These are phyloP conservation scores for Micromussa lordhowensis DNA, from an alignment of 92 coral and sea anemone species.

Conservation along the genomic window DNA sequence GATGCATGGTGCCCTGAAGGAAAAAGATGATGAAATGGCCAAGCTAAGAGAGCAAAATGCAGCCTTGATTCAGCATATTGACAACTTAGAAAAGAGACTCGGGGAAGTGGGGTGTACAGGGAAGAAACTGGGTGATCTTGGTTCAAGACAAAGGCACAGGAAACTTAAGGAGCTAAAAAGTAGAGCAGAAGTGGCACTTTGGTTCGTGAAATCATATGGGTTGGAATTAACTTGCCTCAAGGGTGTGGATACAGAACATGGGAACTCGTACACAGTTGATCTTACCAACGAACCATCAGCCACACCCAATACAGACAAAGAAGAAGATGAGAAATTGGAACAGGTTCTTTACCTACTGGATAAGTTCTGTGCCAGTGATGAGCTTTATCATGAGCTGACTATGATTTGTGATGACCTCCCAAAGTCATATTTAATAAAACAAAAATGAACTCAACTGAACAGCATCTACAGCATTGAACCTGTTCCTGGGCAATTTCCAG, in stretches of 20 bases:
- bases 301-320: conserved; percentile 48
- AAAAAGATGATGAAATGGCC: neutral
- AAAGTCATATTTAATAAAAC: conserved; percentile 1
- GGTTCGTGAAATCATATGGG: too few relatives aligned
- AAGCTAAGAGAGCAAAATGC: neutral
- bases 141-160: neutral
- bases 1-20: neutral
- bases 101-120: conserved; percentile 45
- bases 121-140: conserved; percentile 14
- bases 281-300: too few relatives aligned
- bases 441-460: conserved; percentile 28
- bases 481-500: conserved; percentile 27
- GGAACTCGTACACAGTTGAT: neutral
- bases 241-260: neutral
- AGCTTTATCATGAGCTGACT: conserved; percentile 55
- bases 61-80: neutral
- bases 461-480: conserved; percentile 45
- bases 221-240: too few relatives aligned
- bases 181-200: too few relatives aligned
- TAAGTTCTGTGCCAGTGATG: conserved; percentile 66
- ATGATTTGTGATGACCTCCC: conserved; percentile 1
- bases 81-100: neutral
- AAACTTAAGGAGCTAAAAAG: too few relatives aligned
- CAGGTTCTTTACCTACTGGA: conserved; percentile 40
- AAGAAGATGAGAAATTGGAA: conserved; percentile 37